Evolutionary conservation across 2,113 vertebrate genomes (phyloP).

Genomic region (Labeo rohita): DNA sequence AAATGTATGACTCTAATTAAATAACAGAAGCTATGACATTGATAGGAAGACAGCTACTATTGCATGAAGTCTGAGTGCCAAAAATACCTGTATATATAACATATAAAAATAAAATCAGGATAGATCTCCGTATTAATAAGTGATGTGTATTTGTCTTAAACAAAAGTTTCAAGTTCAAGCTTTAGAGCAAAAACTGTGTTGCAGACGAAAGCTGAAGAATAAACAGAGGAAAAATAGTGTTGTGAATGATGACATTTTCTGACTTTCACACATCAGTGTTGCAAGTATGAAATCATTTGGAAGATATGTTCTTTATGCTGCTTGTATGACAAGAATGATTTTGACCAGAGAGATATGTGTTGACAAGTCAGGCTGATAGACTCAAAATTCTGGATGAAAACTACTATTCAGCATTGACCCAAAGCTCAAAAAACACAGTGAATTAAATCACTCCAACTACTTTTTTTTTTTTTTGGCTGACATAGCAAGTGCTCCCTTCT

Average conservation of each 20-base stretch:
- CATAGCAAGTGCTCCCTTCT: not conserved
- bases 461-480: not conserved
- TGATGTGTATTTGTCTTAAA: not conserved
- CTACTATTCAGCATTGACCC: not conserved
- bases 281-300: not conserved
- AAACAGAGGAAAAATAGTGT: constrained; percentile 16
- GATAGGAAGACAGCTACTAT: not conserved
- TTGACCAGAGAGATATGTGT: not conserved
- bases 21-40: not conserved
- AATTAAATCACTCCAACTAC: not conserved
- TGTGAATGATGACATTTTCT: constrained; percentile 68
- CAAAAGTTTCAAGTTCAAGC: not conserved
- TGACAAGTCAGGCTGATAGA: not conserved
- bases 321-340: not conserved
- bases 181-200: constrained; percentile 59
- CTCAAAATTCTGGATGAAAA: not conserved
- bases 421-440: not conserved
- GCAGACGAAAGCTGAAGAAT: constrained; percentile 39
- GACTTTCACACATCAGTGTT: constrained; percentile 52
- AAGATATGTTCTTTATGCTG: constrained; percentile 1
- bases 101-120: not conserved
- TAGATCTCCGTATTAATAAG: not conserved
- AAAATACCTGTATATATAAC: not conserved
- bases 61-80: not conserved
- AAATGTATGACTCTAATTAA: not conserved